Evolutionary conservation across 2,888 invertebrate species (phyloP).

Genomic region (Patella caerulea): DNA sequence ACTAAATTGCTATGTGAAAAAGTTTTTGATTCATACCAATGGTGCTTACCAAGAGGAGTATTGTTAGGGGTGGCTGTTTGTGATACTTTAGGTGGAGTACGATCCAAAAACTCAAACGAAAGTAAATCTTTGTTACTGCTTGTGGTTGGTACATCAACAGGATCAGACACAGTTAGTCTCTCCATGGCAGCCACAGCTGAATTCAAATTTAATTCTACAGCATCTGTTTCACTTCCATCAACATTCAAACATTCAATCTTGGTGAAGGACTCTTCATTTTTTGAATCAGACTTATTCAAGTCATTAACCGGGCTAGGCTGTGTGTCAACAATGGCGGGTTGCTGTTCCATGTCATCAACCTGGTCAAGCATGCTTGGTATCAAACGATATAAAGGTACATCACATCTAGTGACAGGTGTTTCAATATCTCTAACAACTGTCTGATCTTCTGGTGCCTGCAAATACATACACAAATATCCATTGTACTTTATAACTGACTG

Average conservation of each 20-base stretch:
- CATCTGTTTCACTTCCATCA: slow-evolving; percentile 19
- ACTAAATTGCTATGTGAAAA: background rate
- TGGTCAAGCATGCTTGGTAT: background rate
- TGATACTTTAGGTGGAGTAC: slow-evolving; percentile 46
- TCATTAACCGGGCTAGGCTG: background rate
- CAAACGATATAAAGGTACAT: background rate
- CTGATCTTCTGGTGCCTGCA: background rate
- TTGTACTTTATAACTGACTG: too few relatives aligned
- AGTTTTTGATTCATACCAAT: background rate
- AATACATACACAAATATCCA: background rate
- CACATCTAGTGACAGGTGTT: background rate
- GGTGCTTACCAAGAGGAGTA: slow-evolving; percentile 61
- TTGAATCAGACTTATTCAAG: background rate
- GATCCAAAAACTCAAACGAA: slow-evolving; percentile 48
- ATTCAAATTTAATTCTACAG: slow-evolving; percentile 28
- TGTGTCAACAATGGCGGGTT: background rate
- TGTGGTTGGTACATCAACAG: slow-evolving; percentile 20
- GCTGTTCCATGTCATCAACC: background rate
- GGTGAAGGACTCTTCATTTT: background rate
- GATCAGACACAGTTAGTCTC: slow-evolving; percentile 11
- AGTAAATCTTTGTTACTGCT: slow-evolving; percentile 39
- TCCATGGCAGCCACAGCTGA: slow-evolving; percentile 30
- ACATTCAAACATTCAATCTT: slow-evolving; percentile 16
- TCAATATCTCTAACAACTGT: slow-evolving; percentile 1
- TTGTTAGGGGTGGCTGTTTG: slow-evolving; percentile 68